Evolutionary conservation across 2,888 invertebrate genomes (phyloP).

Genomic region (Eristalis pertinax): DNA sequence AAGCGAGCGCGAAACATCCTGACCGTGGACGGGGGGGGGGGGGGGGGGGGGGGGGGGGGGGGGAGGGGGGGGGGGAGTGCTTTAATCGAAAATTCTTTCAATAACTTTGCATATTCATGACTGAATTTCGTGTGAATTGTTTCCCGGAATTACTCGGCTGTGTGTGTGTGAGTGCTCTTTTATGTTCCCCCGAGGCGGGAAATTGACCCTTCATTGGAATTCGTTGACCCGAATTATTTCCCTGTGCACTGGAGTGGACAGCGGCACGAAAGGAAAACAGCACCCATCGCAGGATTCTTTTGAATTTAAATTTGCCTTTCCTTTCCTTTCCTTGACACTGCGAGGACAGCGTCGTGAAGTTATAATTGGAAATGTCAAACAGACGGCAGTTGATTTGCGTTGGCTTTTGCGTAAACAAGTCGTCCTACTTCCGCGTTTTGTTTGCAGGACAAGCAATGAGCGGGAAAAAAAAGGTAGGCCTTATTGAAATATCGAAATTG

Average conservation of each 20-base stretch:
- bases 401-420: background rate
- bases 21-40: background rate
- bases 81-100: background rate
- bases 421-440: background rate
- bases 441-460: background rate
- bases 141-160: background rate
- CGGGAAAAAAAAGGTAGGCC: background rate
- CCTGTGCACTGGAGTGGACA: conserved; percentile 24
- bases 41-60: background rate
- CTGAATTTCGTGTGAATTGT: background rate
- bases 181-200: background rate
- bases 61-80: too few species aligned
- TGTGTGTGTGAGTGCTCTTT: too few species aligned
- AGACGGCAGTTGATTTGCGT: background rate
- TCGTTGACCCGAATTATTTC: conserved; percentile 29
- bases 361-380: background rate
- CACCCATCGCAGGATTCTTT: background rate
- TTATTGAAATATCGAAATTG: background rate
- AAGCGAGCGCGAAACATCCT: background rate
- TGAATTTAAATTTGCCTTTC: background rate
- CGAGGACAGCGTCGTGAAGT: background rate
- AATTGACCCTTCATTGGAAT: conserved; percentile 31
- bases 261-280: background rate
- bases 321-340: background rate
- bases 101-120: background rate